Conservation (phyloP, 2,888 invertebrate species). For the Xestobium rufovillosum region DNA sequence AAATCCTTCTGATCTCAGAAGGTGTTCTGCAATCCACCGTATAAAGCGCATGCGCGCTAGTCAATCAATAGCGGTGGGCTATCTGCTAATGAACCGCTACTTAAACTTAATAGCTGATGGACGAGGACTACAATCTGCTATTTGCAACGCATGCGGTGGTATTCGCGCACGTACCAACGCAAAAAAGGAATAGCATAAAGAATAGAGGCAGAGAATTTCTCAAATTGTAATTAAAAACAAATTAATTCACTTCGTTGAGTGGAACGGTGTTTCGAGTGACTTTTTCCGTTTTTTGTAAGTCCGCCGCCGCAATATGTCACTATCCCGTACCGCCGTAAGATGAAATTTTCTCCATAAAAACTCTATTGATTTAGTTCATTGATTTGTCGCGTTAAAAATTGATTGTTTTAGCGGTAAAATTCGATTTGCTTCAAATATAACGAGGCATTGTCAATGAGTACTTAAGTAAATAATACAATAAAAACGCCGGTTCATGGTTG, state of each 20-base stretch:
- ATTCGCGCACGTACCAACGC: too few relatives aligned
- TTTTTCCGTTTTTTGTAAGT: slow-evolving; percentile 1
- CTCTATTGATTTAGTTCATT: slow-evolving; percentile 36
- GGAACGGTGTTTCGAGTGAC: slow-evolving; percentile 1
- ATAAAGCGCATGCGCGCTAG: too few relatives aligned
- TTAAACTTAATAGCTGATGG: too few relatives aligned
- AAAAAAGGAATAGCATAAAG: too few relatives aligned
- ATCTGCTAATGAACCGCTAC: too few relatives aligned
- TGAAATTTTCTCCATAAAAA: slow-evolving; percentile 16
- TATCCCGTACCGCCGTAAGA: neutral
- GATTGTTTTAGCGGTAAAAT: slow-evolving; percentile 38
- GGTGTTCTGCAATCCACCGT: too few relatives aligned
- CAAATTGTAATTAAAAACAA: slow-evolving; percentile 1
- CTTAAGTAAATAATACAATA: slow-evolving; percentile 32
- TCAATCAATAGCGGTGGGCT: too few relatives aligned
- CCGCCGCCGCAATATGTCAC: neutral
- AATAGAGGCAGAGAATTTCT: too few relatives aligned
- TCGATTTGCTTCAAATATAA: slow-evolving; percentile 37
- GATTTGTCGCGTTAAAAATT: slow-evolving; percentile 38
- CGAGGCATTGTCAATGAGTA: slow-evolving; percentile 36
- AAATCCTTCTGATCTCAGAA: too few relatives aligned
- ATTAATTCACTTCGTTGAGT: neutral
- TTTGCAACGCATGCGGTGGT: too few relatives aligned
- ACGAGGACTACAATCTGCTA: too few relatives aligned
- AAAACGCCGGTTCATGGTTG: slow-evolving; percentile 31